Conservation (phyloP, 2,113 vertebrate genomes). For the Microtus montanus region DNA sequence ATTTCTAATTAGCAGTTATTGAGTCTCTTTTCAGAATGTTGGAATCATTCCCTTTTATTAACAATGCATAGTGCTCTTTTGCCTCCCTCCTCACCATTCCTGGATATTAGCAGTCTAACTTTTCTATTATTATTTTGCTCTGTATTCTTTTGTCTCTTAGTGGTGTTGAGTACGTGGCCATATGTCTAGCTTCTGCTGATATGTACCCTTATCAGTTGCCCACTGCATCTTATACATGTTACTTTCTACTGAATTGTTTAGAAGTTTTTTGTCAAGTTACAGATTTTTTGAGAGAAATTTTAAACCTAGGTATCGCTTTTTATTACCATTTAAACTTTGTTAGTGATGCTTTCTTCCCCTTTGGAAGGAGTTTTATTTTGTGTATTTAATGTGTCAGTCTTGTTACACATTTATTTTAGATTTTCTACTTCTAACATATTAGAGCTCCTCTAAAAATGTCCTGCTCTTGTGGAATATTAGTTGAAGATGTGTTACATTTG, state of each 20-base stretch:
- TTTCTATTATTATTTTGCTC: background rate
- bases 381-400: background rate
- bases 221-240: background rate
- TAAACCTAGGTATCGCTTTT: background rate
- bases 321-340: background rate
- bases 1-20: background rate
- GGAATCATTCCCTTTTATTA: background rate
- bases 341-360: background rate
- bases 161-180: background rate
- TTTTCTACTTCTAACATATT: background rate
- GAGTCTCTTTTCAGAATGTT: background rate
- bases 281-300: background rate
- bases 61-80: background rate
- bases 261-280: background rate
- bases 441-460: background rate
- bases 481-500: no score
- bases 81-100: background rate
- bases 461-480: background rate
- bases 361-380: background rate
- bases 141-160: background rate
- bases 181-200: background rate
- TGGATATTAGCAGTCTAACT: background rate
- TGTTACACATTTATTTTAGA: background rate
- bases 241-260: background rate
- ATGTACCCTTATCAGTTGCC: background rate